A percentile compares a stretch with the other conserved stretches of the same genome.
Evolutionary conservation across 2,113 vertebrate species (phyloP).

Genomic region (Channa argus): DNA sequence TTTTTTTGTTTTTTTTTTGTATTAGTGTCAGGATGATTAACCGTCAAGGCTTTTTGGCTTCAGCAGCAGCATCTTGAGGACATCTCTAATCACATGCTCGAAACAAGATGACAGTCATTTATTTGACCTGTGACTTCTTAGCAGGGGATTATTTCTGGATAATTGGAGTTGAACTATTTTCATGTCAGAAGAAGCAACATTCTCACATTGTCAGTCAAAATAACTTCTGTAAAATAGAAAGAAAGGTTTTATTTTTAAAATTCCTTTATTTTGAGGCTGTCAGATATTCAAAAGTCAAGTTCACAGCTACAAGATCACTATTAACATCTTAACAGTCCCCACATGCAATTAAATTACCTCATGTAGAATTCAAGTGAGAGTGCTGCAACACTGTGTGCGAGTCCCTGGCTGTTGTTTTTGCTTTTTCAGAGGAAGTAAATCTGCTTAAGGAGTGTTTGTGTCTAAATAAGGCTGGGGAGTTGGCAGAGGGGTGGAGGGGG

Average conservation of each 20-base stretch:
- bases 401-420: constrained; percentile 35
- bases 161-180: constrained; percentile 26
- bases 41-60: background rate
- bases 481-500: constrained; percentile 28
- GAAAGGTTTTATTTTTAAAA: background rate
- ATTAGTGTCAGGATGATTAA: background rate
- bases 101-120: constrained; percentile 62
- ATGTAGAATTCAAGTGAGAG: too few species aligned
- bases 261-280: background rate
- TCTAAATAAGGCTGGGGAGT: constrained; percentile 36
- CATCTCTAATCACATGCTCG: constrained; percentile 26
- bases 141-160: constrained; percentile 42
- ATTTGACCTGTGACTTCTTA: constrained; percentile 63
- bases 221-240: background rate
- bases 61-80: background rate
- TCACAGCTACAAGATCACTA: background rate
- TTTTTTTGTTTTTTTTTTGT: background rate
- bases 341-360: constrained; percentile 5
- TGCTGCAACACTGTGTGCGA: constrained; percentile 19
- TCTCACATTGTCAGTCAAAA: background rate
- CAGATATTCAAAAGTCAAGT: background rate
- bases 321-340: background rate
- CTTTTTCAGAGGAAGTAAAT: constrained; percentile 64
- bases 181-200: background rate
- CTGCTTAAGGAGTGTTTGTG: constrained; percentile 56